These are phyloP conservation scores for Marmota monax DNA, from an alignment of 2,113 vertebrate species.

Conservation along the genomic window DNA sequence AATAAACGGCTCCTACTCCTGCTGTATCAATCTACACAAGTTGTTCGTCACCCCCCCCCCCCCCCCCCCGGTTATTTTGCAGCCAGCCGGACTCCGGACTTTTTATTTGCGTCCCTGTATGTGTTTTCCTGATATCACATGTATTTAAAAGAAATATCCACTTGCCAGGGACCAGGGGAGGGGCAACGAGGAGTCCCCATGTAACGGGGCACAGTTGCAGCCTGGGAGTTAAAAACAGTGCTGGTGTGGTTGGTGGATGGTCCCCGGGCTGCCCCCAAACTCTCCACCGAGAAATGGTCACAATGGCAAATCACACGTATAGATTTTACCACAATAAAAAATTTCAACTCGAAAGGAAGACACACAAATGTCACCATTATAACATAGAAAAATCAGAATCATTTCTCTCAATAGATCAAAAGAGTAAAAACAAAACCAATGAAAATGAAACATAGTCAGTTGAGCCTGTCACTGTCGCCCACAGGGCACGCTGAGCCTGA, in stretches of 20 bases:
- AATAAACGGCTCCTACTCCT: no score
- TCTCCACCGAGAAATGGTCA: not conserved
- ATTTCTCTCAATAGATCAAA: not conserved
- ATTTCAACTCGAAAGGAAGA: not conserved
- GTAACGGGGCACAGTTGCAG: no score
- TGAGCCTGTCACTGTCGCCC: not conserved
- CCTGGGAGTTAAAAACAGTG: not conserved
- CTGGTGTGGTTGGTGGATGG: not conserved
- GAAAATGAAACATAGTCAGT: not conserved
- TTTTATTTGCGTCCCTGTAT: not conserved
- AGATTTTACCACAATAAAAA: not conserved
- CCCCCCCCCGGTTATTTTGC: no score
- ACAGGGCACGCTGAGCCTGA: not conserved
- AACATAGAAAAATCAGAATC: not conserved
- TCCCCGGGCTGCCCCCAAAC: no score
- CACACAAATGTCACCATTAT: not conserved
- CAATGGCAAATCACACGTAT: not conserved
- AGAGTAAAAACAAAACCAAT: not conserved
- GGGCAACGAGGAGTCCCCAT: not conserved
- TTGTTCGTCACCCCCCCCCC: no score
- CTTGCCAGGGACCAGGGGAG: not conserved
- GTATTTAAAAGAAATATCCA: not conserved
- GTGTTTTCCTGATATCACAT: not conserved
- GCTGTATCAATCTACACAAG: no score
- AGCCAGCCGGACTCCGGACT: no score